A percentile compares a stretch with the other conserved stretches of the same genome.
phyloP scores from a whole-genome alignment of 2,888 invertebrate genomes.

The Gibbula magus region DNA sequence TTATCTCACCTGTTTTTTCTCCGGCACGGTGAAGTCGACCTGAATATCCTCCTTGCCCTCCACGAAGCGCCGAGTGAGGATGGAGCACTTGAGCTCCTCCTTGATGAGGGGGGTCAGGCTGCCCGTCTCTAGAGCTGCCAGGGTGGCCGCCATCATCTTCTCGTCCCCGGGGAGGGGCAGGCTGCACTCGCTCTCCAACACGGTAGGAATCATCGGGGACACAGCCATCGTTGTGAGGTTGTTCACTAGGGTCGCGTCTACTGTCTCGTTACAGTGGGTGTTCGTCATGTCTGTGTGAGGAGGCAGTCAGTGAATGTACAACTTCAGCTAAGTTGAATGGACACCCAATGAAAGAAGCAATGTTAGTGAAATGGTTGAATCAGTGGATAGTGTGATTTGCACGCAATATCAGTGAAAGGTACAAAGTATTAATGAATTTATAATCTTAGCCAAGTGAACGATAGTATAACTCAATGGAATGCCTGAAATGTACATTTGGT shows the following conservation, averaged over 20 bases:
- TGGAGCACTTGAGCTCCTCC: conserved; percentile 56
- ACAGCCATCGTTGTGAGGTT: not conserved
- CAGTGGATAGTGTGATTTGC: too few species aligned
- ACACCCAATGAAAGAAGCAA: too few species aligned
- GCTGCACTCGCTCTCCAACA: not conserved
- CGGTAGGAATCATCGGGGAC: not conserved
- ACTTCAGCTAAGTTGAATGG: too few species aligned
- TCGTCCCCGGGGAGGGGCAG: conserved; percentile 21
- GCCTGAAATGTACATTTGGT: too few species aligned
- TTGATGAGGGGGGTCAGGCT: conserved; percentile 51
- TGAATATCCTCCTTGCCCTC: conserved; percentile 58
- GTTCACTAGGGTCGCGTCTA: not conserved
- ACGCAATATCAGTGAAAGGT: too few species aligned
- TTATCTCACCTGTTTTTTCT: conserved; percentile 34
- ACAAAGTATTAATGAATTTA: too few species aligned
- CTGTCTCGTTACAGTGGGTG: not conserved
- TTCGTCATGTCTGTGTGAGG: not conserved
- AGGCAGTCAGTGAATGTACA: too few species aligned
- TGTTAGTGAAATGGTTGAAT: too few species aligned
- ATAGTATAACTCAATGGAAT: too few species aligned
- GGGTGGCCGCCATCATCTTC: conserved; percentile 35
- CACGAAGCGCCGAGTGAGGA: conserved; percentile 53
- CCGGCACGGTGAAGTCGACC: conserved; percentile 49
- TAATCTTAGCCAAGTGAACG: too few species aligned
- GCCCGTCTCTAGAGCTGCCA: conserved; percentile 39